Base-by-base conservation (phyloP, 2,113 vertebrate species). In the Pandion haliaetus region DNA sequence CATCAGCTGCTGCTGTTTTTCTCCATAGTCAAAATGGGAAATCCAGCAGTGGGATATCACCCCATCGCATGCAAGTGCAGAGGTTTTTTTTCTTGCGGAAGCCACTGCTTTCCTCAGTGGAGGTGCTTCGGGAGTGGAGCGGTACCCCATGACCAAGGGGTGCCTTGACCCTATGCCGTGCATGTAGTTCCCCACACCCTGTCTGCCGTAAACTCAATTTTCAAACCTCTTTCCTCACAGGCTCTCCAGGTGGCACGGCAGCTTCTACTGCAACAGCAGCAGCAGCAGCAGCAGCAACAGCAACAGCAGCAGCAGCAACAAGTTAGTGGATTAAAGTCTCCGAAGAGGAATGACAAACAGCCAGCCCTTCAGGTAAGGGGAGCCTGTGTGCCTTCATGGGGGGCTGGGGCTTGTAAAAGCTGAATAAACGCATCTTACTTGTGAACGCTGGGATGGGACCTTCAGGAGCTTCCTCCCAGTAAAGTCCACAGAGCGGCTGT, bases 171-270 rank as follows among this genome's bases (percentile, higher is more conserved):
- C 13, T 88, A 10, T 70, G 66, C 57, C 21, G 12, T 57, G 20
- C 12, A 0, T 52, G 10, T 69, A 55, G 38, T 24, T 92, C 42
- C 34, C 32, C 5, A 2, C 2, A 7, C 20, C 21, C 28, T 66
- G 17, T 42, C 42, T 63, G 18, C 78, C 59, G 21, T 38, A 57
- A 79, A 61, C 69, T 98, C 82, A 97, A 5, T 84, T 97, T 90
- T 86, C 85, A 93, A 97, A 63, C 34, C 42, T 97, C 71, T 96
- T 96, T 93, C 95, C 62, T 97, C 36, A 16, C 96, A 99, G 99
- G 99, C 99, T 90, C 98, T 99, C 95, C 99, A 99, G 97, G 99
- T 99, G 98, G 99, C 99, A 93, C 98, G 99, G 58, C 99, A 99
- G 95, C 99, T 99, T 90, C 98, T 99, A 47, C 98, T 99, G 81